Percentiles rank a stretch among this genome's conserved stretches.
phyloP scores from a whole-genome alignment of 2,797 vertebrate genomes.

The Mionectes olivaceus region DNA sequence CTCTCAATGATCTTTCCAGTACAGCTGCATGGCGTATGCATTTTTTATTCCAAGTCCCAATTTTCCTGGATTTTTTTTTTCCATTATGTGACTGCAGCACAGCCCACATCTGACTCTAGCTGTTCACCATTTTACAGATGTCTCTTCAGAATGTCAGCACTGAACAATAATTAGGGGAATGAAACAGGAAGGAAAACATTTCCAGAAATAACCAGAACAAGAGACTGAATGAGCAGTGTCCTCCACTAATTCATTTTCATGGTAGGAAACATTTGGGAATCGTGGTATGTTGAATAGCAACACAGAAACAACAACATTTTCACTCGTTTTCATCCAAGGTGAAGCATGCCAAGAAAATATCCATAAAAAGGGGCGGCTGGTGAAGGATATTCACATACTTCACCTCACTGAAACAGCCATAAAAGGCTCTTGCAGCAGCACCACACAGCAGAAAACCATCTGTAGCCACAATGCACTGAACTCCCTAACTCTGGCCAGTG shows the following conservation, averaged over 20 bases:
- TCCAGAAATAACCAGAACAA: background rate
- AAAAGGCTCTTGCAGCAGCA: background rate
- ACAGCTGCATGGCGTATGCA: background rate
- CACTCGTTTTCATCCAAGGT: background rate
- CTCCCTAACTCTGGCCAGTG: background rate
- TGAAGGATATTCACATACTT: background rate
- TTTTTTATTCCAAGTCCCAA: background rate
- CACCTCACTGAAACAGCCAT: background rate
- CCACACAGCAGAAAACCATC: background rate
- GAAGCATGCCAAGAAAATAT: background rate
- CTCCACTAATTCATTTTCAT: background rate
- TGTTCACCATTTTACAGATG: conserved; percentile 3
- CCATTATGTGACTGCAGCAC: background rate
- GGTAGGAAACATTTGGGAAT: background rate
- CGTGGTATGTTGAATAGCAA: background rate
- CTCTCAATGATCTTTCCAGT: background rate
- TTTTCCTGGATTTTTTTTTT: background rate
- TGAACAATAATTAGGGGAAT: background rate
- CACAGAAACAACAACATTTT: background rate
- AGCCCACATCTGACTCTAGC: background rate
- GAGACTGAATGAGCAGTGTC: background rate
- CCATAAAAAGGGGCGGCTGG: background rate
- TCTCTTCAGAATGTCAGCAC: background rate
- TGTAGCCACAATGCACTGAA: rapidly evolving
- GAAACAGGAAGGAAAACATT: background rate